phyloP scores from a whole-genome alignment of 2,797 vertebrate genomes.

The Rhinella marina region DNA sequence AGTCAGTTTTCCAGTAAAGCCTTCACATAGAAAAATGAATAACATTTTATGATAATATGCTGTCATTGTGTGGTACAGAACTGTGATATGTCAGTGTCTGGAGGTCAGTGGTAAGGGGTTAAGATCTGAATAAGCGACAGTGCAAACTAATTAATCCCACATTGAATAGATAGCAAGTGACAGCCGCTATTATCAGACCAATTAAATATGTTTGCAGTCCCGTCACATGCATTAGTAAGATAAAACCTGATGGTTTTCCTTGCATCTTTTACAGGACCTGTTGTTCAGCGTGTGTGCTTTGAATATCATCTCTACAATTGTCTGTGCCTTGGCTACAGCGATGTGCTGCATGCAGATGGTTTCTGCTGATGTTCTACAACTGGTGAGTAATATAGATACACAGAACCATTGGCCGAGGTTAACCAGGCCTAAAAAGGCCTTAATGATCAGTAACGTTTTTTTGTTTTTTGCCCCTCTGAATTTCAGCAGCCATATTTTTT shows the following conservation, averaged over 20 bases:
- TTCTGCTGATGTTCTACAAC: slow-evolving; percentile 93
- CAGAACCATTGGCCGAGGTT: background rate
- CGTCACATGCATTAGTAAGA: slow-evolving; percentile 46
- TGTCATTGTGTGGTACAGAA: background rate
- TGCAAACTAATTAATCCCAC: slow-evolving; percentile 30
- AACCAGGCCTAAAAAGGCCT: background rate
- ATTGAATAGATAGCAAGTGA: slow-evolving; percentile 27
- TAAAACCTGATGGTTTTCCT: slow-evolving; percentile 65
- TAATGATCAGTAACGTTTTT: no score
- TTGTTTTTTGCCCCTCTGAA: no score
- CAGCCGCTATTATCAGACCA: slow-evolving; percentile 51
- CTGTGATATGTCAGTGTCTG: background rate
- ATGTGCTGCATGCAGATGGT: slow-evolving; percentile 99
- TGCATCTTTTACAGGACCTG: slow-evolving; percentile 83
- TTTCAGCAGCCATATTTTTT: no score
- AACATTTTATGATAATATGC: background rate
- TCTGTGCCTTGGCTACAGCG: slow-evolving; percentile 95
- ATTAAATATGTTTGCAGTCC: slow-evolving; percentile 47
- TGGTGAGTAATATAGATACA: slow-evolving; percentile 82
- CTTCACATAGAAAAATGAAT: background rate
- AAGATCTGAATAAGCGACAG: slow-evolving; percentile 17
- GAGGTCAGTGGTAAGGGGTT: slow-evolving; percentile 20
- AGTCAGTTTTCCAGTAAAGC: background rate
- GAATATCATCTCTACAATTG: slow-evolving; percentile 97
- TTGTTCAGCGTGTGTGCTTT: slow-evolving; percentile 97